Conservation (phyloP, 2,888 invertebrate genomes). For the Griposia aprilina region DNA sequence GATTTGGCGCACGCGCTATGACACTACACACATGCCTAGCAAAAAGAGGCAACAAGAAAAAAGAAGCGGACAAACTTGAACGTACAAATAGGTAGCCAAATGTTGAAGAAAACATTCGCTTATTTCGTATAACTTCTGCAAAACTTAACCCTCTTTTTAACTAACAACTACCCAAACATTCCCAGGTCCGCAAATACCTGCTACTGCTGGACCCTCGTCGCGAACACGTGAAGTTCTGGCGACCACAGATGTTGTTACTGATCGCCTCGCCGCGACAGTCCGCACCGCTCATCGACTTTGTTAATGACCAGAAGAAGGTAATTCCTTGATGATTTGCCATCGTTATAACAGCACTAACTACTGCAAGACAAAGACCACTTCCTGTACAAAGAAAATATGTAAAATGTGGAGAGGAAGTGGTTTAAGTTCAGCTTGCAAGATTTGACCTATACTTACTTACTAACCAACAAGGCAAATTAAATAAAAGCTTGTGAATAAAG, state of each 20-base stretch:
- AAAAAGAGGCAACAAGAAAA: not conserved
- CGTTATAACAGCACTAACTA: too few relatives aligned
- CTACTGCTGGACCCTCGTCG: constrained; percentile 98
- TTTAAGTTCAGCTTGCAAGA: too few relatives aligned
- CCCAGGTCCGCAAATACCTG: constrained; percentile 97
- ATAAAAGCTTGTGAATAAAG: too few relatives aligned
- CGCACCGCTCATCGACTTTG: constrained; percentile 98
- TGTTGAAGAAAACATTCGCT: not conserved
- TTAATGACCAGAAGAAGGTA: constrained; percentile 98
- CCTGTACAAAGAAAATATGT: too few relatives aligned
- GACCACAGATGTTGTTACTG: constrained; percentile 98
- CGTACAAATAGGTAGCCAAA: not conserved
- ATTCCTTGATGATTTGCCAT: not conserved
- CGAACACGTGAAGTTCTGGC: constrained; percentile 99
- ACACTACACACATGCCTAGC: not conserved
- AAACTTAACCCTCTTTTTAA: not conserved
- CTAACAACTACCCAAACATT: not conserved
- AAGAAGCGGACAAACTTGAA: too few relatives aligned
- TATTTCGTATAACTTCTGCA: not conserved
- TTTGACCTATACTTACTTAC: too few relatives aligned
- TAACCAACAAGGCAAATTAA: too few relatives aligned
- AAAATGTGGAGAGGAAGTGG: too few relatives aligned
- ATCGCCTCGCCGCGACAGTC: constrained; percentile 97
- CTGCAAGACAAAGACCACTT: too few relatives aligned
- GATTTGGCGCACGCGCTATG: not conserved